A percentile compares a stretch with the other conserved stretches of the same genome.
phyloP scores from a whole-genome alignment of 92 coral and sea anemone genomes.

The Plumapathes pennacea region DNA sequence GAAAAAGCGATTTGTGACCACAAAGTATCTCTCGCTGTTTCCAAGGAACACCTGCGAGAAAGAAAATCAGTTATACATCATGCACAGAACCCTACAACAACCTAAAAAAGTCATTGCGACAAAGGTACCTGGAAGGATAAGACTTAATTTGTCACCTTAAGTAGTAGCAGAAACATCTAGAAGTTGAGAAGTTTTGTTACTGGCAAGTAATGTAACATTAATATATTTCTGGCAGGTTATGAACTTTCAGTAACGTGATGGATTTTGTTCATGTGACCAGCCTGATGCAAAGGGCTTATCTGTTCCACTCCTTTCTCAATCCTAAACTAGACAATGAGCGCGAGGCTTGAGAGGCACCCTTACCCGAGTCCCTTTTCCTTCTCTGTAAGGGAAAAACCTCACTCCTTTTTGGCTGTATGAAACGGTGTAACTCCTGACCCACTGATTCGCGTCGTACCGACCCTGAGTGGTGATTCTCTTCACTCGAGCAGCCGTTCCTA shows the following conservation, averaged over 20 bases:
- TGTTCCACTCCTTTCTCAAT: not conserved
- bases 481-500: constrained; percentile 45
- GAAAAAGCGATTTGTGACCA: constrained; percentile 67
- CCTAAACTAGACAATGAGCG: too few species aligned
- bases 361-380: constrained; percentile 37
- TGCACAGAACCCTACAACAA: not conserved
- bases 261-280: not conserved
- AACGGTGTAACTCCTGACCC: constrained; percentile 49
- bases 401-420: constrained; percentile 43
- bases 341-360: not conserved
- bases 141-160: too few species aligned
- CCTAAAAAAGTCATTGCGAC: too few species aligned
- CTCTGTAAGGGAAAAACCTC: constrained; percentile 37
- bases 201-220: too few species aligned
- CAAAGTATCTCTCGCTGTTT: constrained; percentile 58
- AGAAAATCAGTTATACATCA: not conserved
- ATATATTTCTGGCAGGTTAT: too few species aligned
- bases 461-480: constrained; percentile 47
- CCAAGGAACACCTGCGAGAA: constrained; percentile 60
- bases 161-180: too few species aligned
- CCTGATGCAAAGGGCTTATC: not conserved
- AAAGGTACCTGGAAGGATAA: too few species aligned
- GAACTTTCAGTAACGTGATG: too few species aligned
- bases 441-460: constrained; percentile 70
- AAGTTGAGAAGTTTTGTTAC: too few species aligned